Base-by-base conservation (phyloP, 2,797 vertebrate genomes). In the Coreius guichenoti region DNA sequence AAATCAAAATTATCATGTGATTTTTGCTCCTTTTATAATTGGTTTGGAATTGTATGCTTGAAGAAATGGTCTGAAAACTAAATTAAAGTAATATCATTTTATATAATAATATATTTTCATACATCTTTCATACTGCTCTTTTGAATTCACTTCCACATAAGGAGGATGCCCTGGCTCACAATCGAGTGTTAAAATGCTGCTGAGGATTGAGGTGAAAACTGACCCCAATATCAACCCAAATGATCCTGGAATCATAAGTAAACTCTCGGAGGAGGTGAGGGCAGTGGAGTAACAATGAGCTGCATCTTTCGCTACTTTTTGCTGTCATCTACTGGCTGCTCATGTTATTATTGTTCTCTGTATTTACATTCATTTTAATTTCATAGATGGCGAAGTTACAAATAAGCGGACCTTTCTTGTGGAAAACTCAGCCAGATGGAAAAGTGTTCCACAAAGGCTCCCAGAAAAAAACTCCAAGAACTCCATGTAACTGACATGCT, bases 371-470 rank as follows among this genome's bases (percentile, higher is more conserved):
- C 0, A 33, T 56, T 36, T 76, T 3, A 6, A 43, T 29, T 9
- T 68, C 43, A 49, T 8, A 80, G 78, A 49, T 68, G 11, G 17
- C 4, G 61, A 67, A n/a, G 61, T 7, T 80, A 19, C 17, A 47
- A 14, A 31, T 49, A 49, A 47, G 17, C 3, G 5, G 17, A 67
- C n/a, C 17, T 47, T 67, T 49, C 78, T 14, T 26, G 2, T 26
- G 49, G 61, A 80, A 67, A 80, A 80, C 58, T 67, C 78, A 80
- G 43, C 12, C 29, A 31, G 43, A 63, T 80, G 78, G 61, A 29
- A 31, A 80, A 67, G 43, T 80, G 26, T 80, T 80, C 43, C 39
- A 67, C 5, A 29, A 80, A 11, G 8, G 19, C n/a, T 17, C 36
- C 56, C 33, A 43, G n/a, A 63, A 78, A 61, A 61, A 63, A 78